Evolutionary conservation across 2,113 vertebrate species (phyloP), one percentile per base, ranked within the genome.

Genomic region (Serinus canaria): DNA sequence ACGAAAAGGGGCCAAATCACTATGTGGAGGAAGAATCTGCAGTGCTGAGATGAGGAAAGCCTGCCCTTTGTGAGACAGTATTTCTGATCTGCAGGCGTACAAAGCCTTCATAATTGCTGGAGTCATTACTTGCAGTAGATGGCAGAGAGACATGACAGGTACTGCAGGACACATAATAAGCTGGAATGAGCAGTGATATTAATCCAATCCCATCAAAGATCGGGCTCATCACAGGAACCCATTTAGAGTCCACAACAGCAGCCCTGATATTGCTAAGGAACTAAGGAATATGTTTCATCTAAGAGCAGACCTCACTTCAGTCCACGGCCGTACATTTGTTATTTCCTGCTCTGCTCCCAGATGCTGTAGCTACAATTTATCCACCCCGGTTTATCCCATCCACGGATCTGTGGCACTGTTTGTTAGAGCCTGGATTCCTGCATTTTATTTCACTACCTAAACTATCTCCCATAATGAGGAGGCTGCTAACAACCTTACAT

Each of bases 141-240:
- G 72, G 90, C 68, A 88, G 75, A 88, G 67, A 94, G 72, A 92
- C 69, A 89, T 72, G 82, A 93, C 95, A 93, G 96, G 90, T 97
- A 90, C 68, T 49, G 80, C 85, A 78, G 64, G 90, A 87, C 93
- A 95, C 79, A 68, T 84, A 95, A 96, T 68, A 93, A 94, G 76
- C 52, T 89, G 90, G 80, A 97, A 96, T 72, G 86, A 97, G 93
- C 76, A 58, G 76, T 62, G 93, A 86, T 96, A 77, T 94, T 96
- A 96, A 94, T 92, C 92, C 90, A 81, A 81, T 64, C 72, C 60
- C 86, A 94, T 95, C 93, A 94, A 94, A 97, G 92, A 92, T 84
- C 0, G 21, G 78, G 73, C 80, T 96, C 68, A 89, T 95, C 68
- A 84, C 58, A 90, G 92, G 69, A 84, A 89, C 80, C 76, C 86